phyloP scores from a whole-genome alignment of 1,140 invertebrate genomes.

The Saccostrea glomerata region DNA sequence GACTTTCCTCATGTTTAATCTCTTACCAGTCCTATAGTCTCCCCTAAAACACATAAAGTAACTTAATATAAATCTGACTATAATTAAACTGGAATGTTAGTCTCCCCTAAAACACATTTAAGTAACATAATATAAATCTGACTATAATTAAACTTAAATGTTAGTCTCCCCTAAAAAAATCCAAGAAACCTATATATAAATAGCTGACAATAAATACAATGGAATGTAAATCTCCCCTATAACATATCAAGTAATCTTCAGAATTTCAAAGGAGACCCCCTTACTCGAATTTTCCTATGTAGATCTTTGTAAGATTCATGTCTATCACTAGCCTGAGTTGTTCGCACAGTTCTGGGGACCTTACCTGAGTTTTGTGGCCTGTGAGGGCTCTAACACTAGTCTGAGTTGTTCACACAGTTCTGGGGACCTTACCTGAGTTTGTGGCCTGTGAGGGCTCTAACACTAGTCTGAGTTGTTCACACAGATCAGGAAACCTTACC shows the following conservation, averaged over 20 bases:
- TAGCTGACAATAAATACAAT: neutral
- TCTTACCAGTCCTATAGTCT: slow-evolving; percentile 97
- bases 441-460: no score
- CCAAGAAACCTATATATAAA: neutral
- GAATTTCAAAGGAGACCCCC: no score
- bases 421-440: no score
- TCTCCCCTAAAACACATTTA: slow-evolving; percentile 82
- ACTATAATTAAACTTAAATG: neutral
- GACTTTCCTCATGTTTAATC: slow-evolving; percentile 98
- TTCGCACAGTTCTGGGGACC: neutral
- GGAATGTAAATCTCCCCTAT: neutral
- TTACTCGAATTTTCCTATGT: no score
- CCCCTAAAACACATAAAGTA: slow-evolving; percentile 82
- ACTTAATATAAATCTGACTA: neutral
- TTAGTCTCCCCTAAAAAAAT: slow-evolving; percentile 82
- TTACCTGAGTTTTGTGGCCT: slow-evolving; percentile 1
- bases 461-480: slow-evolving; percentile 47
- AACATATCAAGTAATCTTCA: no score
- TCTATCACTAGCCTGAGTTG: neutral
- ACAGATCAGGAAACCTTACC: neutral
- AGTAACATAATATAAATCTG: neutral
- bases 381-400: no score
- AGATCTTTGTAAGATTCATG: no score
- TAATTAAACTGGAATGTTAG: no score
- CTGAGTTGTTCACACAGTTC: no score